Base-by-base conservation (phyloP, 2,888 invertebrate species). In the Metellina segmentata region DNA sequence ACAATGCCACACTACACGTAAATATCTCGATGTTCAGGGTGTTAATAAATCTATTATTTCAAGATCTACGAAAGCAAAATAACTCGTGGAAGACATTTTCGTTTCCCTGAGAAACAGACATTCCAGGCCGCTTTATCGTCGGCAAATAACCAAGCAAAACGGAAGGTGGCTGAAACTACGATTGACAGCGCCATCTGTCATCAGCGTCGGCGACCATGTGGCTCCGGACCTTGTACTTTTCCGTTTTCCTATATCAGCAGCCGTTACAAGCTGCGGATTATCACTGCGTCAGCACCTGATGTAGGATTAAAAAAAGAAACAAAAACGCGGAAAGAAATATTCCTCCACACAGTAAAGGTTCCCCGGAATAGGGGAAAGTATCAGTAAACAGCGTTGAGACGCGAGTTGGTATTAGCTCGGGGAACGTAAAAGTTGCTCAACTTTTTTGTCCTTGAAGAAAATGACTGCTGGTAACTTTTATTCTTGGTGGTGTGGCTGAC, bases 101-200 rank as follows among this genome's bases (percentile, higher is more conserved):
- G 34, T 34, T 34, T 11, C 51, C 78, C 52, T 11, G 52, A 7
- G 51, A 78, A 51, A 19, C n/a, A 78, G 19, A 19, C 16, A 7
- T 52, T 51, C 78, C n/a, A 52, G n/a, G n/a, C n/a, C 51, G 52
- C 61, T 81, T 51, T 85, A 79, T 79, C 53, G 53, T 79, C 52
- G 49, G 51, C 71, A 71, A 71, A 48, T 87, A 75, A 81, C 53
- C 49, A 19, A 48, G 19, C 74, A 72, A 81, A 74, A 49, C 49
- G 71, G 74, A 72, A 77, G 79, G 79, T 53, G 87, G 79, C 71
- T 87, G 61, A 74, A 81, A 81, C 49, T 71, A 19, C 81, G 81
- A 88, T 69, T 88, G 88, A 88, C 88, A 88, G 74, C 75, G 88
- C 88, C 88, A 88, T 88, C 88, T 88, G 88, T 81, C 81, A 74